These are phyloP conservation scores for Holothuria leucospilota DNA, from an alignment of 53 echinoderm and acorn worm species.

Conservation along the genomic window DNA sequence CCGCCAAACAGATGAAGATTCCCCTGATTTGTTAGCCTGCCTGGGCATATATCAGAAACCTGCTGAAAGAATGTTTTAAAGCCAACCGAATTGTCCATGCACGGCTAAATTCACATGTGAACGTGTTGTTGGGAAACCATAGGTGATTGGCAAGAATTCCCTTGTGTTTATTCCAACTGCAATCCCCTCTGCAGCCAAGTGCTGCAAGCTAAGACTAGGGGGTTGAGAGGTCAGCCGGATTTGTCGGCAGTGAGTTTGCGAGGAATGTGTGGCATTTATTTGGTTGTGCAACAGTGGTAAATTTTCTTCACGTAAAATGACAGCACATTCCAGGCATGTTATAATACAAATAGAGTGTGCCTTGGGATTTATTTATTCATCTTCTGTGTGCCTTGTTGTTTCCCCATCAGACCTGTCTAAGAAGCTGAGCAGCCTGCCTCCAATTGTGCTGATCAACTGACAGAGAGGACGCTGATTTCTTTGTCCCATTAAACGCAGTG, in stretches of 20 bases:
- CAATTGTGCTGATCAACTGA: too few species aligned
- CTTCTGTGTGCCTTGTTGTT: neutral
- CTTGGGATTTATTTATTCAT: slow-evolving; percentile 9
- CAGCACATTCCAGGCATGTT: slow-evolving; percentile 37
- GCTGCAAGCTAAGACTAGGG: neutral
- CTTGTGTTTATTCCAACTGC: too few species aligned
- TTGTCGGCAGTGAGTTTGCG: slow-evolving; percentile 25
- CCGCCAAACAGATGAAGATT: slow-evolving; percentile 16
- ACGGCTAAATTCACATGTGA: too few species aligned
- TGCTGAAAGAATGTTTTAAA: too few species aligned
- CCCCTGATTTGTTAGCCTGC: neutral
- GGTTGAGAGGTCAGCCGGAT: slow-evolving; percentile 33
- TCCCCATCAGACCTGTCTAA: neutral
- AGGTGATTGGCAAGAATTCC: too few species aligned
- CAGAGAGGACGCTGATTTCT: too few species aligned
- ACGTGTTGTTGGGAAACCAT: too few species aligned
- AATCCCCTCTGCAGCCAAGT: too few species aligned
- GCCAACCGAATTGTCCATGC: too few species aligned
- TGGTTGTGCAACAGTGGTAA: slow-evolving; percentile 45
- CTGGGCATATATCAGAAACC: too few species aligned
- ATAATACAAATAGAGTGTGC: slow-evolving; percentile 20
- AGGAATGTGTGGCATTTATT: slow-evolving; percentile 43
- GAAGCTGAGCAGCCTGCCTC: too few species aligned
- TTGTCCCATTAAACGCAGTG: too few species aligned
- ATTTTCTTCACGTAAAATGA: slow-evolving; percentile 23